Conservation (phyloP, 2,888 invertebrate genomes). For the Mythimna pallens region DNA sequence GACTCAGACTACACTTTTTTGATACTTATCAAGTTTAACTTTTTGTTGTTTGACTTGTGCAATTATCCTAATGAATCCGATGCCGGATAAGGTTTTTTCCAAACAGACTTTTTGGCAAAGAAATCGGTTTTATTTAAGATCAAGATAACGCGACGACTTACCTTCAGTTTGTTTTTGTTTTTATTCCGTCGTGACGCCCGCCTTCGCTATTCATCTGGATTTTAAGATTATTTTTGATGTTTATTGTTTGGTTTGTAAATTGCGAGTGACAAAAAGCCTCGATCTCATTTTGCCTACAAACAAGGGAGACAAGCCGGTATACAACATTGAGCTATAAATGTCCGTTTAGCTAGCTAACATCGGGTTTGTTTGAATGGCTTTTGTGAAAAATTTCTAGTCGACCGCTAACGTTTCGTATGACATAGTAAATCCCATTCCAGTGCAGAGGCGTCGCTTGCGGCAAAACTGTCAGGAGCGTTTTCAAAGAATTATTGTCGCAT, state of each 20-base stretch:
- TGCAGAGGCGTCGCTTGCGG: conserved; percentile 71
- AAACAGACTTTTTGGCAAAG: conserved; percentile 62
- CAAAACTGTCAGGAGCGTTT: conserved; percentile 81
- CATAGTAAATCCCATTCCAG: conserved; percentile 80
- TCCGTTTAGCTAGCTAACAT: conserved; percentile 58
- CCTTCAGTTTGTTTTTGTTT: conserved; percentile 75
- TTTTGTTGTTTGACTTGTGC: conserved; percentile 56
- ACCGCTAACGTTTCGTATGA: conserved; percentile 76
- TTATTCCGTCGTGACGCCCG: conserved; percentile 69
- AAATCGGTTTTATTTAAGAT: conserved; percentile 73
- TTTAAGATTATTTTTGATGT: conserved; percentile 79
- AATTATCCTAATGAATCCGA: conserved; percentile 72
- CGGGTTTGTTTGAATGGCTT: conserved; percentile 66
- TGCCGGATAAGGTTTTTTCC: conserved; percentile 61
- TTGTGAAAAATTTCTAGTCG: conserved; percentile 70
- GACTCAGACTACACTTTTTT: conserved; percentile 7
- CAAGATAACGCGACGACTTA: conserved; percentile 70
- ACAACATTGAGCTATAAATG: conserved; percentile 59
- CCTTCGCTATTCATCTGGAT: conserved; percentile 79
- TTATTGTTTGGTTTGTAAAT: conserved; percentile 79
- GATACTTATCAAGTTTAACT: conserved; percentile 38
- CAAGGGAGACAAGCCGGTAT: conserved; percentile 51
- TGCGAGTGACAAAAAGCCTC: conserved; percentile 70
- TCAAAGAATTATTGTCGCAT: conserved; percentile 84
- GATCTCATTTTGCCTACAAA: conserved; percentile 61